Evolutionary conservation across 2,113 vertebrate genomes (phyloP), one percentile per base, ranked within the genome.

Genomic region (Microtus montanus): DNA sequence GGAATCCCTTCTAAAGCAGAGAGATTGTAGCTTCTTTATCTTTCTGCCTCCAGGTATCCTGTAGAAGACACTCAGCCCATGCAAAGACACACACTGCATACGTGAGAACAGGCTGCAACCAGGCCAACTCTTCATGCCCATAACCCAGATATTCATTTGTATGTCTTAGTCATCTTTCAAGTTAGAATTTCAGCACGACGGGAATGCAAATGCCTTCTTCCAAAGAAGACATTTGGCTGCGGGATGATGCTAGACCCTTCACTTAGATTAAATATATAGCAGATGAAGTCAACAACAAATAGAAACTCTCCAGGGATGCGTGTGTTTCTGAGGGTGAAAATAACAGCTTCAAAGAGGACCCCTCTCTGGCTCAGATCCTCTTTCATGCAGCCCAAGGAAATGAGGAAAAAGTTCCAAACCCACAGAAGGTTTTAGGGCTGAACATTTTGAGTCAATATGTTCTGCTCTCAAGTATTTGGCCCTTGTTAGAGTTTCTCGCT

Each of bases 361-460:
- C 93, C 63, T 88, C 9, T 92, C 20, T 28, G 17, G 68, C 80
- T 80, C 24, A 78, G 93, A 54, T 63, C 33, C n/a, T 58, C 47
- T 96, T 97, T 97, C 82, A 90, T 92, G 88, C 83, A 92, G 89
- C 71, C 94, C 90, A 95, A 97, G 93, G 92, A 97, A 97, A 94
- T 93, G 93, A 96, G 80, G 38, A 95, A 95, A 96, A 95, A 96
- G 97, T 97, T 86, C 19, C 82, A 94, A 94, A 91, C 80, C 75
- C 30, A 38, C 64, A 92, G 66, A 94, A 35, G 63, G 90, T 97
- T 96, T 85, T 49, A 86, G 91, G 85, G 87, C 95, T 82, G 96
- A 95, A 95, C 93, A 95, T 97, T 98, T 96, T 96, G 95, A 96
- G 92, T 93, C 95, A 97, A 78, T 94, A 89, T 95, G 87, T 95